Evolutionary conservation across 2,113 vertebrate genomes (phyloP).

Genomic region (Ammodytes dubius): DNA sequence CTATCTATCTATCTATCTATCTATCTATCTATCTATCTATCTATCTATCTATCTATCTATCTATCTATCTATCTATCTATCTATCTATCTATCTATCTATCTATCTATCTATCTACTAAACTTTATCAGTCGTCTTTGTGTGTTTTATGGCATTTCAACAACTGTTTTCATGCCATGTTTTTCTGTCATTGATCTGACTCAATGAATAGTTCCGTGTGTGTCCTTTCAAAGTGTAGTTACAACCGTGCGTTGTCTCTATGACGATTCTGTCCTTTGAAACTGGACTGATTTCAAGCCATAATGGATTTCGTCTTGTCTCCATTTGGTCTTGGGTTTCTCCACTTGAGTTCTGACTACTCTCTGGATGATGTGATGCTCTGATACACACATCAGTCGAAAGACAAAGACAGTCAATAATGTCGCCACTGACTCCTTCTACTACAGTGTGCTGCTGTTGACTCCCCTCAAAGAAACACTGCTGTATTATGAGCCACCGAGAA

Average conservation of each 20-base stretch:
- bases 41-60: too few species aligned
- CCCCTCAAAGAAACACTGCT: conserved; percentile 30
- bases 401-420: not conserved
- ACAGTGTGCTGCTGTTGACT: conserved; percentile 16
- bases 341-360: not conserved
- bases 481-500: conserved; percentile 42
- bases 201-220: not conserved
- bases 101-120: not conserved
- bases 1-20: too few species aligned
- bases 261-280: conserved; percentile 22
- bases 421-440: conserved; percentile 23
- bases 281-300: conserved; percentile 37
- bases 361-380: conserved; percentile 38
- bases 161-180: conserved; percentile 15
- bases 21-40: too few species aligned
- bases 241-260: conserved; percentile 17
- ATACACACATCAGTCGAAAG: conserved; percentile 21
- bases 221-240: not conserved
- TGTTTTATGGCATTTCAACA: conserved; percentile 46
- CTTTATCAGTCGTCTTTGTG: conserved; percentile 11
- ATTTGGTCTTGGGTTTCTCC: conserved; percentile 20
- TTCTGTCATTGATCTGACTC: conserved; percentile 9
- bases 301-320: conserved; percentile 17
- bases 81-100: too few species aligned
- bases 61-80: too few species aligned